A percentile compares a stretch with the other conserved stretches of the same genome.
Evolutionary conservation across 1,140 invertebrate genomes (phyloP).

Genomic region (Vanessa tameamea): DNA sequence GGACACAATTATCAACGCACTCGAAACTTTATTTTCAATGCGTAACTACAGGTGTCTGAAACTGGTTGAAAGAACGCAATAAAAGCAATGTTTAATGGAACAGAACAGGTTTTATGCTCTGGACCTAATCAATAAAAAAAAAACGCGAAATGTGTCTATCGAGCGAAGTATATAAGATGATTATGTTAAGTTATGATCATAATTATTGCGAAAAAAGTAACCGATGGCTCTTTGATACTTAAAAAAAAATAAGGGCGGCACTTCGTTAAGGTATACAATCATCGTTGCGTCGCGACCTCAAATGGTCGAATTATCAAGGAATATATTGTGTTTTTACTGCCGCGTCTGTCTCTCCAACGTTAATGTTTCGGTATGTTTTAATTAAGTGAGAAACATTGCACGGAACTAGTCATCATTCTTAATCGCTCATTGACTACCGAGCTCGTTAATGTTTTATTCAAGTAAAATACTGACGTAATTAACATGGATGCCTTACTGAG

Average conservation of each 20-base stretch:
- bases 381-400: slow-evolving; percentile 66
- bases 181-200: slow-evolving; percentile 53
- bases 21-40: slow-evolving; percentile 33
- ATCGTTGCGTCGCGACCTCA: slow-evolving; percentile 34
- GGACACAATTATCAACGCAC: slow-evolving; percentile 29
- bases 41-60: slow-evolving; percentile 43
- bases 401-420: slow-evolving; percentile 37
- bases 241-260: slow-evolving; percentile 47
- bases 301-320: slow-evolving; percentile 56
- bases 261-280: slow-evolving; percentile 49
- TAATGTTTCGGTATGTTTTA: slow-evolving; percentile 60
- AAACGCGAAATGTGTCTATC: slow-evolving; percentile 45
- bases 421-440: slow-evolving; percentile 34
- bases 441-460: slow-evolving; percentile 42
- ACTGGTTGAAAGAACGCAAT: slow-evolving; percentile 45
- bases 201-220: slow-evolving; percentile 50
- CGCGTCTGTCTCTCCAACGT: slow-evolving; percentile 56
- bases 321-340: slow-evolving; percentile 58
- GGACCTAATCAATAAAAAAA: slow-evolving; percentile 40
- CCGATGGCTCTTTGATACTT: slow-evolving; percentile 28
- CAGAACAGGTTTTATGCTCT: slow-evolving; percentile 28
- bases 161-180: slow-evolving; percentile 47
- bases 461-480: slow-evolving; percentile 31
- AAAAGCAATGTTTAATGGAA: slow-evolving; percentile 38
- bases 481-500: slow-evolving; percentile 16